phyloP scores from a whole-genome alignment of 1,140 invertebrate genomes.

The Gonatopus flavifemur region DNA sequence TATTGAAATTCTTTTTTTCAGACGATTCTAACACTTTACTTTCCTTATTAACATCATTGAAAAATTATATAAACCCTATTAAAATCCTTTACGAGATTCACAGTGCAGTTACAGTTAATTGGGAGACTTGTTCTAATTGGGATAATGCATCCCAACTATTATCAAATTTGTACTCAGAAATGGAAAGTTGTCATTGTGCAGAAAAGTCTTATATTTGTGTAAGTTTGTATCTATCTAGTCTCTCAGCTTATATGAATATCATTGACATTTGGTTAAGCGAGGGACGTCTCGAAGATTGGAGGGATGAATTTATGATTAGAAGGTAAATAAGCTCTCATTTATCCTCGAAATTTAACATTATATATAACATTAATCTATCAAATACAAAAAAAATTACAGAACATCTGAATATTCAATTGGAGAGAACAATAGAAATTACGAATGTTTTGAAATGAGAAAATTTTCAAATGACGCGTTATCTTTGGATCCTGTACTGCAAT shows the following conservation, averaged over 20 bases:
- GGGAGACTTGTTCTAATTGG: slow-evolving; percentile 41
- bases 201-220: slow-evolving; percentile 55
- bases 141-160: slow-evolving; percentile 52
- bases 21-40: slow-evolving; percentile 51
- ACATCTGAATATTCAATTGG: no score
- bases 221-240: slow-evolving; percentile 56
- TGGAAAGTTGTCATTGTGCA: slow-evolving; percentile 50
- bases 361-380: not conserved
- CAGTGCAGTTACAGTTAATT: slow-evolving; percentile 44
- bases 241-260: slow-evolving; percentile 59
- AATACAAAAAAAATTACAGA: no score
- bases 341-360: not conserved
- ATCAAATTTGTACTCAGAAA: slow-evolving; percentile 50
- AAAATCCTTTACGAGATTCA: slow-evolving; percentile 55
- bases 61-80: slow-evolving; percentile 44
- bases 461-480: slow-evolving; percentile 16
- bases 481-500: slow-evolving; percentile 47
- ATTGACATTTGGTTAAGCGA: slow-evolving; percentile 60
- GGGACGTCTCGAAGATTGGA: slow-evolving; percentile 59
- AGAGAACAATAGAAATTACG: no score
- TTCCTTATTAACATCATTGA: slow-evolving; percentile 45
- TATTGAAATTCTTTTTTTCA: slow-evolving; percentile 20
- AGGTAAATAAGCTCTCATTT: slow-evolving; percentile 35
- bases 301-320: slow-evolving; percentile 59
- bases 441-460: no score